These are phyloP conservation scores for Novumbra hubbsi DNA, from an alignment of 2,797 vertebrate species.

Conservation along the genomic window DNA sequence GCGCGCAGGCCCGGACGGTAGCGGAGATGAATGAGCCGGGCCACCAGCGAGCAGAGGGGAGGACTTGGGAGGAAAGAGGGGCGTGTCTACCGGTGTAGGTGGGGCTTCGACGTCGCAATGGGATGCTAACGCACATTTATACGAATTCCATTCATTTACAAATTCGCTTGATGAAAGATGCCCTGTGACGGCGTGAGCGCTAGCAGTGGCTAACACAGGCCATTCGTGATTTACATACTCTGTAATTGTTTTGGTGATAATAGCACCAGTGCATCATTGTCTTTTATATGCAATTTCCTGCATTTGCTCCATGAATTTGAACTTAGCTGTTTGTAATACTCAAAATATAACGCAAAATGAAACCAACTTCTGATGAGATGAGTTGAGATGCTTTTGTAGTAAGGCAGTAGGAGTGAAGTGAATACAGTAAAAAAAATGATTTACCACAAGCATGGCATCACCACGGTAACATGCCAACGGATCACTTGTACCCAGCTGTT, in stretches of 20 bases:
- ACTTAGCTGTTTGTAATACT: neutral
- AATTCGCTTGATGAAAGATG: neutral
- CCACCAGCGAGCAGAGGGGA: neutral
- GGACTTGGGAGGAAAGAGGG: neutral
- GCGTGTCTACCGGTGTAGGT: neutral
- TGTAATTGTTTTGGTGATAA: neutral
- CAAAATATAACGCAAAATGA: neutral
- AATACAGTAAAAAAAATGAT: conserved; percentile 66
- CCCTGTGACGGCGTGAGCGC: neutral
- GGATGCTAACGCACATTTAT: neutral
- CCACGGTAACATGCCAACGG: conserved; percentile 85
- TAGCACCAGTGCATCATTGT: neutral
- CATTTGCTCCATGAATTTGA: neutral
- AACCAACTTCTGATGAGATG: conserved; percentile 15
- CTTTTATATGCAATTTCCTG: neutral
- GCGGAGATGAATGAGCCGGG: neutral
- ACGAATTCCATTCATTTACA: neutral
- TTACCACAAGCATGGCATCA: conserved; percentile 71
- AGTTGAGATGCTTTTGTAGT: conserved; percentile 37
- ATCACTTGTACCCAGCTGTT: conserved; percentile 88
- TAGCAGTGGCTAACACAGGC: neutral
- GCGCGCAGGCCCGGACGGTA: neutral
- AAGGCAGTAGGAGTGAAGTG: conserved; percentile 35
- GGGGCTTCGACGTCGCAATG: neutral
- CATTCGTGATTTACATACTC: neutral